Evolutionary conservation across 2,888 invertebrate genomes (phyloP), one percentile per base, ranked within the genome.

Genomic region (Nephrocerus scutellatus): DNA sequence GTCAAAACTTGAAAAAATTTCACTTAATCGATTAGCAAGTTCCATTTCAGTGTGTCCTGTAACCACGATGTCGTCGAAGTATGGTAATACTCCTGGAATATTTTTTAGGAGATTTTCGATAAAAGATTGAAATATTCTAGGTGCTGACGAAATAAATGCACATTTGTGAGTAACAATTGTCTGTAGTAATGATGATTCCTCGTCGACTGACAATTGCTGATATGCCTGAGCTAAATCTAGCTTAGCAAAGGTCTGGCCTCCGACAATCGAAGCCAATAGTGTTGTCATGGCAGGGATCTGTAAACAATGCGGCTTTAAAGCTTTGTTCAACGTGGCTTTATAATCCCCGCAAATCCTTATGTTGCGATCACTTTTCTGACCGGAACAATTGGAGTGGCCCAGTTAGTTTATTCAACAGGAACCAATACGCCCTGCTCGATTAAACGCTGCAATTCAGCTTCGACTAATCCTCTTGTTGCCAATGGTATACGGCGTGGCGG

Each of bases 221-320:
- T 60, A 64, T 6, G 60, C 59, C 23, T 62, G 52, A 4, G 47
- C 36, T 7, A 63, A 44, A 39, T 66, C 62, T 13, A 66, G 41
- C 41, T 59, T 59, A 6, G 53, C 47, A 44, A 63, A 66, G 8
- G 42, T 30, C 25, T 42, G 47, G 12, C 59, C 58, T 15, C 52
- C 55, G 24, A 25, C 24, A 15, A 32, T 32, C 10, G 32, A n/a
- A n/a, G n/a, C n/a, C n/a, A n/a, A n/a, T n/a, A n/a, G n/a, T n/a
- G n/a, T n/a, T n/a, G n/a, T n/a, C n/a, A n/a, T n/a, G n/a, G n/a
- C n/a, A n/a, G n/a, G n/a, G n/a, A n/a, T n/a, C n/a, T n/a, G n/a
- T n/a, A n/a, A n/a, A n/a, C n/a, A n/a, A n/a, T n/a, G n/a, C n/a
- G 30, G 19, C 12, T 30, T 30, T 30, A 30, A 6, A 9, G 25